Base-by-base conservation (phyloP, 1,140 invertebrate species). In the Phthorimaea operculella region DNA sequence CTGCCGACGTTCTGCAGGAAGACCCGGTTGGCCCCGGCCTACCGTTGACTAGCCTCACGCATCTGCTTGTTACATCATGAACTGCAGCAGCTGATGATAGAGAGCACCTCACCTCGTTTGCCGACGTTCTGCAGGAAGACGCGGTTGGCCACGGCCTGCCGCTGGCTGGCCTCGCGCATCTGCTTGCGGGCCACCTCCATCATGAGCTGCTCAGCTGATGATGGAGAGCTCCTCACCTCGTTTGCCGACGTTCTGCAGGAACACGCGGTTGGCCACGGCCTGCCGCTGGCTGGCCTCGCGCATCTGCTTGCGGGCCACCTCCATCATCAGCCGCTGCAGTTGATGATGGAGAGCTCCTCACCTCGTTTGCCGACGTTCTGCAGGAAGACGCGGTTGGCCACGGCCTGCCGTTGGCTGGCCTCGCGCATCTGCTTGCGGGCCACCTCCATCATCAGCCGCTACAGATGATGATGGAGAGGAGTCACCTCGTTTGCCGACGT, bases 171-270 rank as follows among this genome's bases (percentile, higher is more conserved):
- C 71, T 92, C 88, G 58, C 90, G 88, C 86, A 91, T 90, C 74
- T 91, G 89, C 71, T 92, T 90, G 66, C 92, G 87, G 18, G 91
- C 90, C 51, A 93, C 90, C 83, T 93, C 92, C 52, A 93, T 76
- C 36, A 93, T 77, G 54, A 94, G 86, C 64, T 91, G 86, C 74
- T 92, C n/a, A n/a, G 90, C 52, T n/a, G n/a, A n/a, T n/a, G n/a
- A n/a, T n/a, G n/a, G n/a, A n/a, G n/a, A 92, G 88, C 2, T 93
- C 86, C 34, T 93, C 91, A 74, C 93, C 92, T 81, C 88, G 87
- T 73, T 89, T 89, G 64, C 88, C 88, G 51, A 89, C 87, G 59
- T 88, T 88, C 64, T 89, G 87, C 60, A 89, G 66, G 75, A 88
- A 88, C 54, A 86, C 81, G 16, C 88, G 72, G 74, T 89, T 89